Evolutionary conservation across 53 echinoderm and acorn worm genomes (phyloP).

Genomic region (Temnopleurus reevesii): DNA sequence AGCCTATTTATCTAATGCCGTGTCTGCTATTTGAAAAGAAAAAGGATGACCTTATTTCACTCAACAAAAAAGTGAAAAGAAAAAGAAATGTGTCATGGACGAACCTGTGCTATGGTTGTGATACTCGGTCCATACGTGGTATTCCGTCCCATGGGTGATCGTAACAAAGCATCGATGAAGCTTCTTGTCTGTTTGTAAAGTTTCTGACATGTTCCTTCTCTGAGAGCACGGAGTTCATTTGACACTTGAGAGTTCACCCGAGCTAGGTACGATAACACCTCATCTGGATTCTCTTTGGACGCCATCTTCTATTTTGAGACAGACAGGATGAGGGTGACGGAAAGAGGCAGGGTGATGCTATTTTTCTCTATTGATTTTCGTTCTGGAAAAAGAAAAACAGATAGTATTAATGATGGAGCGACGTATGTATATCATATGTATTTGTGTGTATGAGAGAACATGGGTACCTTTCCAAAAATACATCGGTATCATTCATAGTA

Average conservation of each 20-base stretch:
- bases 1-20: too few species aligned
- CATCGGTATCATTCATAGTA: too few species aligned
- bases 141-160: conserved; percentile 73
- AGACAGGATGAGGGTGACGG: background rate
- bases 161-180: conserved; percentile 81
- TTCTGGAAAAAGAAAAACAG: background rate
- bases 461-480: too few species aligned
- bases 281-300: conserved; percentile 16
- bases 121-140: conserved; percentile 87
- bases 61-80: too few species aligned
- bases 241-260: conserved; percentile 76
- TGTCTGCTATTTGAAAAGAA: too few species aligned
- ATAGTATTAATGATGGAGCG: background rate
- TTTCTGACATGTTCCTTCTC: conserved; percentile 72
- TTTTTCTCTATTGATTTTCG: background rate
- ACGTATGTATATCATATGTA: too few species aligned
- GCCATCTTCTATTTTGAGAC: conserved; percentile 24
- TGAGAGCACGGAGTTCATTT: conserved; percentile 67
- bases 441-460: too few species aligned
- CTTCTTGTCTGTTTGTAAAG: conserved; percentile 92
- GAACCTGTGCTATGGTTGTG: conserved; percentile 70
- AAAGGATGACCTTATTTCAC: too few species aligned
- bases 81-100: too few species aligned
- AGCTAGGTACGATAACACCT: conserved; percentile 68
- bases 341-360: background rate